Evolutionary conservation across 1,140 invertebrate species (phyloP).

Genomic region (Nymphalis io): DNA sequence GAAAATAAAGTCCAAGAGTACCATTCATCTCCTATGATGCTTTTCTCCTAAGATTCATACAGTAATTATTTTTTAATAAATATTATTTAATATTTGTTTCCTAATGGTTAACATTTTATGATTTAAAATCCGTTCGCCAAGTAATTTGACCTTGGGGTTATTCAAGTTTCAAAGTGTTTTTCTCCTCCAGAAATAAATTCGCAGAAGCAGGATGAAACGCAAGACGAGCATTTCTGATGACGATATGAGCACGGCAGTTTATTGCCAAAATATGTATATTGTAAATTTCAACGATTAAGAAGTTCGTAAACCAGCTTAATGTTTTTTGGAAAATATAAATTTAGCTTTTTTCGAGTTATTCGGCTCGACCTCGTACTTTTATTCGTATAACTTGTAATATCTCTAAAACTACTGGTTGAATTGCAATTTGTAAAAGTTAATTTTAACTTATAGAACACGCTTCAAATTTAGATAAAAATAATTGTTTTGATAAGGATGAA

Average conservation of each 20-base stretch:
- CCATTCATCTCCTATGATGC: too few relatives aligned
- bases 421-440: too few relatives aligned
- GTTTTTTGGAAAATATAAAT: not conserved
- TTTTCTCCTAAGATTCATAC: not conserved
- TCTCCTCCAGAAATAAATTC: slow-evolving; percentile 41
- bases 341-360: not conserved
- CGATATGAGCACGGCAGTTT: slow-evolving; percentile 20
- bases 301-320: not conserved
- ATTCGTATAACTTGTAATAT: too few relatives aligned
- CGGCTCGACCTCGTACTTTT: too few relatives aligned
- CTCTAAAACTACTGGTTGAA: too few relatives aligned
- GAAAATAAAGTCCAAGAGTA: too few relatives aligned
- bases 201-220: slow-evolving; percentile 35
- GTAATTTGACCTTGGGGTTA: slow-evolving; percentile 5
- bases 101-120: not conserved
- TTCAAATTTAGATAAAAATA: too few relatives aligned
- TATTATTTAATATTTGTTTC: not conserved
- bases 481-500: too few relatives aligned
- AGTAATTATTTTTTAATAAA: not conserved
- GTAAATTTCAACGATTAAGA: not conserved
- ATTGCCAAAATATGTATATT: slow-evolving; percentile 33
- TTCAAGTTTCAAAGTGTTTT: slow-evolving; percentile 4
- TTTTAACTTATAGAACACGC: too few relatives aligned
- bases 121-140: not conserved
- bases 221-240: slow-evolving; percentile 26